Percentiles rank a stretch among this genome's conserved stretches.
Evolutionary conservation across 2,888 invertebrate genomes (phyloP).

Genomic region (Heliothis peltigera): DNA sequence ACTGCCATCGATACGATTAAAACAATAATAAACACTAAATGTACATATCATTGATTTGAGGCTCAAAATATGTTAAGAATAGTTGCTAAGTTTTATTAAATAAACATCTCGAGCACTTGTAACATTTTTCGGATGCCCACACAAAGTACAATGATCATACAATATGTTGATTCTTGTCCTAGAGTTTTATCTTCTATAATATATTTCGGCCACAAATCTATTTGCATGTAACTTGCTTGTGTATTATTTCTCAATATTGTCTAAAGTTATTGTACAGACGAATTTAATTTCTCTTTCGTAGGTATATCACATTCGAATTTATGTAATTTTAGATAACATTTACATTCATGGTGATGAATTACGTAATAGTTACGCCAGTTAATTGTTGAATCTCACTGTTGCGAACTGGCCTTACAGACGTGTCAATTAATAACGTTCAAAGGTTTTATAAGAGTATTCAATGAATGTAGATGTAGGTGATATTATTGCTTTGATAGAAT

Average conservation of each 20-base stretch:
- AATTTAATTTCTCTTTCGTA: slow-evolving; percentile 70
- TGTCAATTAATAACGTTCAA: slow-evolving; percentile 85
- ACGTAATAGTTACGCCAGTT: slow-evolving; percentile 61
- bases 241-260: slow-evolving; percentile 60
- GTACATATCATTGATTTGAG: slow-evolving; percentile 81
- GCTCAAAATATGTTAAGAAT: slow-evolving; percentile 78
- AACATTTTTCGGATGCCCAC: slow-evolving; percentile 86
- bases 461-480: slow-evolving; percentile 69
- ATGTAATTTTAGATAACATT: slow-evolving; percentile 84
- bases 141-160: slow-evolving; percentile 84
- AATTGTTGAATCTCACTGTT: slow-evolving; percentile 63
- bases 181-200: slow-evolving; percentile 82
- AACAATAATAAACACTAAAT: slow-evolving; percentile 60
- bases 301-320: slow-evolving; percentile 81
- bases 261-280: slow-evolving; percentile 72
- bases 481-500: slow-evolving; percentile 70
- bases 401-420: slow-evolving; percentile 69
- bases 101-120: slow-evolving; percentile 70
- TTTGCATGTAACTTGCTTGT: slow-evolving; percentile 76
- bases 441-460: slow-evolving; percentile 73
- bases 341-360: slow-evolving; percentile 72
- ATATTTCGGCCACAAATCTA: slow-evolving; percentile 83
- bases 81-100: slow-evolving; percentile 72
- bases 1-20: slow-evolving; percentile 60
- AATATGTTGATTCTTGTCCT: slow-evolving; percentile 80